Percentiles rank a stretch among this genome's conserved stretches.
Conservation (phyloP, 2,797 vertebrate genomes). For the Diceros bicornis region DNA sequence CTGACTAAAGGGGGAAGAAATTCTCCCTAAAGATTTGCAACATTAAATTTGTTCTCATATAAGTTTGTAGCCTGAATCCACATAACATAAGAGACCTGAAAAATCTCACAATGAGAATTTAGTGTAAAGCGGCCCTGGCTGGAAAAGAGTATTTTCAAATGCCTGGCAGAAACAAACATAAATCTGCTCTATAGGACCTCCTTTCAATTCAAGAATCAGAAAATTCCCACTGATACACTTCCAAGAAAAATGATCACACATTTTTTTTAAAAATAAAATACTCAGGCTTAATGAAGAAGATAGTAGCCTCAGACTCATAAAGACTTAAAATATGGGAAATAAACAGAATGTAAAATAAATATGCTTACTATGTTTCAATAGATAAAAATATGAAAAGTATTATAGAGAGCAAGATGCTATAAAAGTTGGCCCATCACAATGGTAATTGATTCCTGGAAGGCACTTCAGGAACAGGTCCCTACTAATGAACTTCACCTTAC, state of each 20-base stretch:
- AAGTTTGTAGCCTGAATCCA: background rate
- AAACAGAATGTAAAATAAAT: background rate
- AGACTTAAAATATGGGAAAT: background rate
- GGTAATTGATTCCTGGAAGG: background rate
- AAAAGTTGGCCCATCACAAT: background rate
- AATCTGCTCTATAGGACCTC: background rate
- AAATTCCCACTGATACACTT: background rate
- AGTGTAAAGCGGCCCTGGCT: background rate
- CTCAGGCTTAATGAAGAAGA: background rate
- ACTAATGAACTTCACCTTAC: background rate
- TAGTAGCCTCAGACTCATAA: background rate
- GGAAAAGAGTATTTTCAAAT: slow-evolving; percentile 27
- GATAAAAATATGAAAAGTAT: background rate
- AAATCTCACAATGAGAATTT: background rate
- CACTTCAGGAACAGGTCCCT: background rate
- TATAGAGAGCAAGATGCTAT: background rate
- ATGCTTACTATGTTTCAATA: background rate
- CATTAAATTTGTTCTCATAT: background rate
- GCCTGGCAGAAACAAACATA: background rate
- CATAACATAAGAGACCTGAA: background rate
- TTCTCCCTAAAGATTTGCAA: background rate
- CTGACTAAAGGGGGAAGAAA: background rate
- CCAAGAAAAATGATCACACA: background rate
- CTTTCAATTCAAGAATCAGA: slow-evolving; percentile 6
- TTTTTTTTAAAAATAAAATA: background rate